Conservation (phyloP, 1,140 invertebrate genomes). For the Hormaphis cornu region DNA sequence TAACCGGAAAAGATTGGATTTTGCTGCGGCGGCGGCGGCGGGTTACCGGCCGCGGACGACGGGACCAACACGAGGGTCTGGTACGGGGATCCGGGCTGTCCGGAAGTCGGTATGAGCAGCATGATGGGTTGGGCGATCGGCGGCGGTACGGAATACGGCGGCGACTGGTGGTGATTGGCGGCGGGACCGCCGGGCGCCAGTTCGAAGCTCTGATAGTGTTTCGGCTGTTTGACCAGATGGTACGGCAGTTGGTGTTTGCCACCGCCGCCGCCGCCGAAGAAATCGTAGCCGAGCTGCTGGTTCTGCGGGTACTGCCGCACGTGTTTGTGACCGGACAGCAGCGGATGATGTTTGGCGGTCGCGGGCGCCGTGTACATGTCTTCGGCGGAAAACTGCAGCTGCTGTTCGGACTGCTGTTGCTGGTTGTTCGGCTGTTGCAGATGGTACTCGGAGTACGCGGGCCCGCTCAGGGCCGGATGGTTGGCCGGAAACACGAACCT, state of each 20-base stretch:
- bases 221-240: background rate
- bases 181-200: background rate
- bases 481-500: slow-evolving; percentile 18
- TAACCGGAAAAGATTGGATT: background rate
- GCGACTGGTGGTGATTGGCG: background rate
- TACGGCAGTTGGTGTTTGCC: background rate
- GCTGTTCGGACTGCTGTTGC: background rate
- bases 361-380: background rate
- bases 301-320: background rate
- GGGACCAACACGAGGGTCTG: slow-evolving; percentile 4
- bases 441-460: background rate
- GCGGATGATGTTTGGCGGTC: background rate
- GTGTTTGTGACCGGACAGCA: background rate
- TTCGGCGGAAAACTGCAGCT: background rate
- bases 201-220: slow-evolving; percentile 6
- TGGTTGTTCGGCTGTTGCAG: background rate
- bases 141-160: background rate
- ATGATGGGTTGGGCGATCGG: slow-evolving; percentile 9
- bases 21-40: background rate
- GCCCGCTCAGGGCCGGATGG: background rate
- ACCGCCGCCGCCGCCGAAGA: background rate
- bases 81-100: slow-evolving; percentile 1
- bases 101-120: slow-evolving; percentile 11
- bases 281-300: background rate
- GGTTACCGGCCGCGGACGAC: background rate